Base-by-base conservation (phyloP, 2,113 vertebrate genomes). In the Lamprotornis superbus region DNA sequence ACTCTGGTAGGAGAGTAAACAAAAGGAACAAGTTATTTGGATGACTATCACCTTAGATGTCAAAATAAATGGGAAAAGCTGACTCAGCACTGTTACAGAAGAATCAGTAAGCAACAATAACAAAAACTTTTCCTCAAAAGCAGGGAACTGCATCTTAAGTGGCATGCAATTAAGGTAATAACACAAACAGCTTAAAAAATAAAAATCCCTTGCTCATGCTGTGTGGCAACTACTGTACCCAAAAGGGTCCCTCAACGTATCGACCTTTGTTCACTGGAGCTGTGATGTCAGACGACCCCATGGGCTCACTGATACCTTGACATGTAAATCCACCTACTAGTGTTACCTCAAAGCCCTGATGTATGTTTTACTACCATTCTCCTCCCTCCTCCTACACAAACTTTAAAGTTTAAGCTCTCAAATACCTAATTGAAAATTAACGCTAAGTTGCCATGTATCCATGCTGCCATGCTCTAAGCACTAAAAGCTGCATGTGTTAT, bases 401-500 rank as follows among this genome's bases (percentile, higher is more conserved):
- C 19, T 24, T 31, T n/a, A 5, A 75, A 27, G 11, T 50, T 76
- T 37, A 87, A 60, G 19, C 12, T 68, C 14, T 3, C 20, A 56
- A 60, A 23, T 9, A 52, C 6, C 15, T 44, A 64, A 28, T 0
- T 28, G 28, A 74, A 86, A 80, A 69, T 14, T 10, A 59, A 79
- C 5, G 5, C 28, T 23, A 68, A 52, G 7, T 2, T 71, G 33
- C 10, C 28, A 22, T 0, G 0, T 3, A 28, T 27, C 47, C 25
- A 3, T 14, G 25, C 3, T 18, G 61, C 31, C 44, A 77, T 18
- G 10, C n/a, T 76, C 74, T 70, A 86, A 67, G 37, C 17, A 12
- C 28, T 16, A 37, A 15, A 83, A 80, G 19, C 15, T 49, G 18
- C 52, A 33, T 10, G 46, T 6, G 23, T 40, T 65, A 49, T 6